Evolutionary conservation across 53 echinoderm and acorn worm species (phyloP), one percentile per base, ranked within the genome.

Genomic region (Henricia sp.): DNA sequence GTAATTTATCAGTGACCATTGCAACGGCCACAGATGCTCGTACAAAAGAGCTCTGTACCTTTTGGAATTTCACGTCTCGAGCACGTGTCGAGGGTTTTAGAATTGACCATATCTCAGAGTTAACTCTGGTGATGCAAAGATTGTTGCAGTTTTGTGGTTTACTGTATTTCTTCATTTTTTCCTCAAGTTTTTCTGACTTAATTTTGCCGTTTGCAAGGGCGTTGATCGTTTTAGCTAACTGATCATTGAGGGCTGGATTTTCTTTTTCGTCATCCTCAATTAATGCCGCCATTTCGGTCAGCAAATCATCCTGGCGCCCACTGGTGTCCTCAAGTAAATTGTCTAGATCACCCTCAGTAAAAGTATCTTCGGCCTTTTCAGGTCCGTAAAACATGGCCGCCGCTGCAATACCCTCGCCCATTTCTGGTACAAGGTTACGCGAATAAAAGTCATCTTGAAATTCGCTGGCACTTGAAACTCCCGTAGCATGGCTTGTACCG

Each of bases 11-110:
- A 35, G 73, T 29, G 50, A 29, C 52, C 53, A 35, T 26, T 35
- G 36, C 52, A 17, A 73, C 20, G 29, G 52, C 50, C 4, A 51
- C 52, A 6, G 73, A 48, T 52, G 52, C 73, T 34, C 29, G 48
- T 4, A 73, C 50, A 51, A 73, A 73, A 48, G 51, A 28, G 48
- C 51, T 9, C 33, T 73, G 73, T 1, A 73, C 33, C 33, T 73
- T 73, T 30, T 73, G 73, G n/a, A 73, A 51, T 73, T 73, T 73
- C 13, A 51, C 48, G 21, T 73, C 73, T 14, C 48, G 2, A 17
- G 51, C 52, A 1, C 52, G 48, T 10, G 73, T 50, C 17, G 48
- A 55, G 8, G 48, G 48, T 46, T 46, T 46, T 14, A 46, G 14
- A 14, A 46, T 46, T 46, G 48, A 46, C 48, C 48, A 46, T 46